phyloP scores from a whole-genome alignment of 2,113 vertebrate species.

The Aspiorhynchus laticeps region DNA sequence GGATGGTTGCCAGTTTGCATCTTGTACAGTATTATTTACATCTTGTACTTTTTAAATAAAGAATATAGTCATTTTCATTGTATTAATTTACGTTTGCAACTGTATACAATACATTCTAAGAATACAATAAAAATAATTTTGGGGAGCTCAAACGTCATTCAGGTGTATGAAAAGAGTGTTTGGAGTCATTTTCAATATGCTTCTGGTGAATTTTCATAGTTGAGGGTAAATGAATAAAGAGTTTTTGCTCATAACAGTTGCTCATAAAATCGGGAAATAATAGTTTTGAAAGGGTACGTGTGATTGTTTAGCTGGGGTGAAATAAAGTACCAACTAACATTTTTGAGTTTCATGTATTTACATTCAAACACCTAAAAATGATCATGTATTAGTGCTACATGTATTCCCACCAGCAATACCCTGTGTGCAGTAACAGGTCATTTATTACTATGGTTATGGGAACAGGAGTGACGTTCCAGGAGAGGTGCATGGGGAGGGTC shows the following conservation, averaged over 20 bases:
- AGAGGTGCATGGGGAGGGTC: constrained; percentile 8
- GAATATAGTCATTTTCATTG: not conserved
- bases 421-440: not conserved
- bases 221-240: not conserved
- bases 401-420: not conserved
- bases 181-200: not conserved
- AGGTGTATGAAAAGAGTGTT: not conserved
- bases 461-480: constrained; percentile 43
- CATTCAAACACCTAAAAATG: not conserved
- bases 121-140: not conserved
- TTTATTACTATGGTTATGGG: not conserved
- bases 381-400: not conserved
- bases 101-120: not conserved
- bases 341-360: not conserved
- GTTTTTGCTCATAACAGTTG: too few species aligned
- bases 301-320: not conserved
- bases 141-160: not conserved
- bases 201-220: not conserved
- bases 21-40: not conserved
- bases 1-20: not conserved
- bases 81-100: not conserved
- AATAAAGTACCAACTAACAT: not conserved
- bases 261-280: not conserved
- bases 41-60: not conserved
- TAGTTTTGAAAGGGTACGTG: not conserved